Base-by-base conservation (phyloP, 2,113 vertebrate genomes). In the Callithrix jacchus region DNA sequence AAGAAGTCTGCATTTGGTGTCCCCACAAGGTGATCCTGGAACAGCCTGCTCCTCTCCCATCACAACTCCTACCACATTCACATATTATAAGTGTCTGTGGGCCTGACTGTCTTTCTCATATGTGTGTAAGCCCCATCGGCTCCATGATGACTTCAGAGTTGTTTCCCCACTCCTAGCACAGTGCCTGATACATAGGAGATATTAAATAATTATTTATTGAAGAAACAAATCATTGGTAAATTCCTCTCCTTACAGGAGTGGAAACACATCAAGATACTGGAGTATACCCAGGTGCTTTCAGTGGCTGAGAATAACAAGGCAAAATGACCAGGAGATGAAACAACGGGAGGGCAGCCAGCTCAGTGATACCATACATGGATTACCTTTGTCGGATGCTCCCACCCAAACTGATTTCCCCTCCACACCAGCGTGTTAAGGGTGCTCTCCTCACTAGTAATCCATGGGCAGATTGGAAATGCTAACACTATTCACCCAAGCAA, bases 401-500 rank as follows among this genome's bases (percentile, higher is more conserved):
- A 32, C 71, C 73, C 94, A 82, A 16, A 76, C 0, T 27, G n/a
- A 85, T 47, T 85, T 88, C 49, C 56, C 64, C 47, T 91, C 77
- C 37, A 52, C 81, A 71, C 71, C 73, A 88, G 81, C 5, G 12
- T 14, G 64, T 47, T 71, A 16, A 8, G 77, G 54, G 68, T 91
- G 27, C 71, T 58, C 5, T 23, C 71, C 79, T 66, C 68, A 30
- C 58, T 77, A 71, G 56, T n/a, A 37, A 17, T 54, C 74, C 42
- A 0, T 3, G 40, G 85, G 66, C 88, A 61, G 37, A 70, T 9
- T 91, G 89, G 82, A 96, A 95, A 96, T 91, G 93, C 85, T 79
- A 91, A 88, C 76, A 1, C 40, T 47, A 61, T 30, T 91, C 91
- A 94, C 54, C 66, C 89, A 74, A 92, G 86, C 95, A 94, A 87